Evolutionary conservation across 2,797 vertebrate genomes (phyloP).

Genomic region (Spizella passerina): DNA sequence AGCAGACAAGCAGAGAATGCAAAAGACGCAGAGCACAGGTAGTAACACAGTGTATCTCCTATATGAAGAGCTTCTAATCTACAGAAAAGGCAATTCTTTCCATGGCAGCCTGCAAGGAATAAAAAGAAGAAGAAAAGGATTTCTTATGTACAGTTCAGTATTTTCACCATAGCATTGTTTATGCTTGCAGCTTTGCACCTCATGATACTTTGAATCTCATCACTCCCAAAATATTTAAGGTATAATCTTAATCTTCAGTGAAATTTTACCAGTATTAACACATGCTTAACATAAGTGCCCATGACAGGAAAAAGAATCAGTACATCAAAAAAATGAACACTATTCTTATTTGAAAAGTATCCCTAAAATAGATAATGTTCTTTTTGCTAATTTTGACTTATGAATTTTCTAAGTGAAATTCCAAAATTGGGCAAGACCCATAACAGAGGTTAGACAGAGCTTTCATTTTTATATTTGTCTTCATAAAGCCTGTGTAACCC

Average conservation of each 20-base stretch:
- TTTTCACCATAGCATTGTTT: neutral
- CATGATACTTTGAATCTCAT: neutral
- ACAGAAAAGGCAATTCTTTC: neutral
- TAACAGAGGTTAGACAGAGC: neutral
- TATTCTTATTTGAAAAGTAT: neutral
- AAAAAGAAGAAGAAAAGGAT: neutral
- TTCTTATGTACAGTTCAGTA: neutral
- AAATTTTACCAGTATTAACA: neutral
- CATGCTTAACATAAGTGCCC: neutral
- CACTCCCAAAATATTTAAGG: neutral
- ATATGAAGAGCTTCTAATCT: neutral
- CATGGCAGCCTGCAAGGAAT: neutral
- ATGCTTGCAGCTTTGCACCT: neutral
- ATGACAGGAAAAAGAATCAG: neutral
- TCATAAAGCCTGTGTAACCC: neutral
- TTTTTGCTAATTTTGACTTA: neutral
- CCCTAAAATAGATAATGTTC: neutral
- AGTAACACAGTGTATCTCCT: neutral
- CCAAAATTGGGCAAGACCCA: neutral
- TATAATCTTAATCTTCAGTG: neutral
- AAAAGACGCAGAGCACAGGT: neutral
- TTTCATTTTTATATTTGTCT: neutral
- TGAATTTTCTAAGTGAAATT: neutral
- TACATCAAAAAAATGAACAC: neutral
- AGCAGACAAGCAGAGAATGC: neutral